Base-by-base conservation (phyloP, 1,140 invertebrate species). In the Melanaphis sacchari region DNA sequence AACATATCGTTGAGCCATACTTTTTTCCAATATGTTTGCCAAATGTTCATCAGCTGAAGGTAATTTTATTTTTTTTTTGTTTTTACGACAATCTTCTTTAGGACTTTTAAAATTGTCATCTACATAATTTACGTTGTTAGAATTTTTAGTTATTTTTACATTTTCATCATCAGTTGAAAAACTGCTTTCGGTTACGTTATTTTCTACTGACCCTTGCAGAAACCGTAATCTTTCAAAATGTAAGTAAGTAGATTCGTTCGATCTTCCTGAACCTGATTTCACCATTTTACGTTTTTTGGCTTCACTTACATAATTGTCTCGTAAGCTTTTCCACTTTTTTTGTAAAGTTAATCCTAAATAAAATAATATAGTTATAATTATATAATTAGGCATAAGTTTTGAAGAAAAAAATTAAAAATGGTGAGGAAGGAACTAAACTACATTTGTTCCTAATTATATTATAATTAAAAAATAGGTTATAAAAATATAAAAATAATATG, bases 401-500 rank as follows among this genome's bases (percentile, higher is more conserved):
- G 59, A 66, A n/a, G 31, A 76, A 76, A 76, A 76, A 76, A 76
- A 76, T 76, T 76, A 76, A 76, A 76, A 76, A 76, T 36, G 66
- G 66, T 76, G 66, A 76, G 66, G 31, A 36, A n/a, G 66, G 66
- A 76, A 76, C 66, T 76, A 76, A 46, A 46, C 46, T 46, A 15
- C 46, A 5, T 46, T 46, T 46, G 46, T 46, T 46, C 46, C 46
- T 46, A 76, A 46, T 82, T 81, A 38, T 36, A 31, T 93, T 93
- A 84, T 59, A 38, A 36, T 38, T 85, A 81, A n/a, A 81, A 36
- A 36, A 81, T 93, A 40, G 66, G 81, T 93, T 59, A 38, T 41
- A 88, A 43, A 84, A 40, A 40, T 84, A 84, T 84, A 43, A 84
- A 84, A 85, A 85, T 41, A 85, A 85, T 85, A 41, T 85, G 41